These are phyloP conservation scores for Tridacna crocea DNA, from an alignment of 2,888 invertebrate genomes.

Conservation along the genomic window DNA sequence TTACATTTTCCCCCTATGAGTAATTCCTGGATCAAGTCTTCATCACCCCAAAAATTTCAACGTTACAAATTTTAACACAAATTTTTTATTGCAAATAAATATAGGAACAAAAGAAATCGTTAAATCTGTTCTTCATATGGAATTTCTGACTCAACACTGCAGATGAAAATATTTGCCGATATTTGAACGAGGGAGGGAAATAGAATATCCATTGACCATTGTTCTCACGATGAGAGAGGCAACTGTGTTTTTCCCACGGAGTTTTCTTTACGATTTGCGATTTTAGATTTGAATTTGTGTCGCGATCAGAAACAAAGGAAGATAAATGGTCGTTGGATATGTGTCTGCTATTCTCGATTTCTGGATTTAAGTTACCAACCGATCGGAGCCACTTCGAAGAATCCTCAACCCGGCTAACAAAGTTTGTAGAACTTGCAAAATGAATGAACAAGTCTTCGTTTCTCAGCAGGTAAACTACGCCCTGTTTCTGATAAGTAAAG, in stretches of 20 bases:
- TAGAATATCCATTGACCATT: slow-evolving; percentile 76
- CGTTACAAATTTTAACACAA: too few species aligned
- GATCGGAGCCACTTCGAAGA: neutral
- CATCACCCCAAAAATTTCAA: neutral
- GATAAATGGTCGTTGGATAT: slow-evolving; percentile 25
- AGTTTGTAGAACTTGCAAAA: slow-evolving; percentile 65
- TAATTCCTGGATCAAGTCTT: neutral
- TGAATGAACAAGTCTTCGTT: slow-evolving; percentile 76
- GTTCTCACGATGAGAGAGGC: slow-evolving; percentile 83
- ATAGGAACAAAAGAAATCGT: too few species aligned
- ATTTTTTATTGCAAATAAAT: too few species aligned
- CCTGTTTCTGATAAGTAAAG: slow-evolving; percentile 10
- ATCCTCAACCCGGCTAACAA: slow-evolving; percentile 30
- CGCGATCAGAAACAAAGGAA: slow-evolving; percentile 37
- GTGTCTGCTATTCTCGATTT: slow-evolving; percentile 14
- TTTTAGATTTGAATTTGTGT: slow-evolving; percentile 42
- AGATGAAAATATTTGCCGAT: neutral
- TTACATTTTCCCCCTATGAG: slow-evolving; percentile 52
- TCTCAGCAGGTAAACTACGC: slow-evolving; percentile 73
- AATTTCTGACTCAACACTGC: neutral
- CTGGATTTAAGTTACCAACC: neutral
- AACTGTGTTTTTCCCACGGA: slow-evolving; percentile 83
- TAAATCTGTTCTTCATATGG: too few species aligned
- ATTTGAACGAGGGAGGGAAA: slow-evolving; percentile 49
- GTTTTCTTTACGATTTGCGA: slow-evolving; percentile 71